Conservation (phyloP, 1,140 invertebrate species). For the Macrobrachium rosenbergii region DNA sequence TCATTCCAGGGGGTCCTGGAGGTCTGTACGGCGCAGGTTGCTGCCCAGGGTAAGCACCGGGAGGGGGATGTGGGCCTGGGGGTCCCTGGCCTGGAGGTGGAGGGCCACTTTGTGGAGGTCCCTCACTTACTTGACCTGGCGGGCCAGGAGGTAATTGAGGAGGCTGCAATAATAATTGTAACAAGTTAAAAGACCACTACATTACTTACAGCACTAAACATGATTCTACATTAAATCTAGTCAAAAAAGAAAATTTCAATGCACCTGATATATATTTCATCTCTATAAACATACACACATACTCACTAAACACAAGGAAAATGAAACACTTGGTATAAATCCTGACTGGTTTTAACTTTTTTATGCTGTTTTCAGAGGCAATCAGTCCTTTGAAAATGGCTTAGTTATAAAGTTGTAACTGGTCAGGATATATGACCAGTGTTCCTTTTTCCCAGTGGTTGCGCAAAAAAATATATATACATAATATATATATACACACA, state of each 20-base stretch:
- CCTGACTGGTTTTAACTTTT: no score
- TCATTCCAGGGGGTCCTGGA: constrained; percentile 64
- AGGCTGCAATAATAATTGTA: constrained; percentile 25
- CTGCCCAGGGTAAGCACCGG: constrained; percentile 65
- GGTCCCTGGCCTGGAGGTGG: constrained; percentile 55
- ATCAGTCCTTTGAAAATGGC: no score
- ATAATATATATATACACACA: no score
- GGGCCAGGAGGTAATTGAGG: constrained; percentile 62
- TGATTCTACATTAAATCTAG: no score
- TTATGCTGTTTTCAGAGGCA: no score
- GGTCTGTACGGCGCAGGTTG: constrained; percentile 65
- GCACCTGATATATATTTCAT: neutral
- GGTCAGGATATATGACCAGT: no score
- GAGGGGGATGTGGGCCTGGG: constrained; percentile 61
- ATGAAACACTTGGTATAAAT: no score
- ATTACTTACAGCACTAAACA: neutral
- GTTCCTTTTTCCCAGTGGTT: no score
- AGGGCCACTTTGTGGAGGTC: constrained; percentile 41
- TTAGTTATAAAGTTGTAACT: no score
- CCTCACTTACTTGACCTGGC: constrained; percentile 42
- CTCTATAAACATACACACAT: neutral
- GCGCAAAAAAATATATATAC: no score
- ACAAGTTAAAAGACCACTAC: neutral
- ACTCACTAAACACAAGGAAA: no score
- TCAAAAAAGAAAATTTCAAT: no score